A percentile compares a stretch with the other conserved stretches of the same genome.
Conservation (phyloP, 2,888 invertebrate genomes). For the Seira musarum region DNA sequence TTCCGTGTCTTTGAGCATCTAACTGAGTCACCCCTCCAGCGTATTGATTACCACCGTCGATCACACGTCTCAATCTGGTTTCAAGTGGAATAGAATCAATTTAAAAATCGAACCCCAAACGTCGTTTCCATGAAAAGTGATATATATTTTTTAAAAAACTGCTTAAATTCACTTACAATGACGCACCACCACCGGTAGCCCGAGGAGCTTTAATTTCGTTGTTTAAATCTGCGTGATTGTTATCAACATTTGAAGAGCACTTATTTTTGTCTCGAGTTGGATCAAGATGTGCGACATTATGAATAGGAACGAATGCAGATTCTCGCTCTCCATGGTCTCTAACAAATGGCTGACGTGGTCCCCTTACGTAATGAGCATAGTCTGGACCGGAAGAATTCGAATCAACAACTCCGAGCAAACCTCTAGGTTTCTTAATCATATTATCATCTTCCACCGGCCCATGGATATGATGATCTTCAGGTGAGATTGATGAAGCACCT, state of each 20-base stretch:
- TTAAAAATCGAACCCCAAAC: neutral
- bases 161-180: slow-evolving; percentile 32
- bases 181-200: slow-evolving; percentile 13
- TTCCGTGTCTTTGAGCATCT: slow-evolving; percentile 31
- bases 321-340: slow-evolving; percentile 45
- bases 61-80: slow-evolving; percentile 44
- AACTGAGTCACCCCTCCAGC: slow-evolving; percentile 25
- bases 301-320: slow-evolving; percentile 55
- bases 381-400: slow-evolving; percentile 36
- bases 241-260: slow-evolving; percentile 29
- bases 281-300: slow-evolving; percentile 36
- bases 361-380: slow-evolving; percentile 44
- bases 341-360: slow-evolving; percentile 37
- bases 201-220: slow-evolving; percentile 37
- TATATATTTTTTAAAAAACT: too few species aligned
- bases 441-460: slow-evolving; percentile 25
- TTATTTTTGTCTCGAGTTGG: slow-evolving; percentile 48
- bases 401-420: slow-evolving; percentile 39
- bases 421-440: slow-evolving; percentile 42
- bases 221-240: slow-evolving; percentile 37
- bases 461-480: neutral
- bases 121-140: neutral
- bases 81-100: too few species aligned
- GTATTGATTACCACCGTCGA: slow-evolving; percentile 37
- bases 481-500: slow-evolving; percentile 43